phyloP scores from a whole-genome alignment of 1,140 invertebrate species.

The Nasonia giraulti region DNA sequence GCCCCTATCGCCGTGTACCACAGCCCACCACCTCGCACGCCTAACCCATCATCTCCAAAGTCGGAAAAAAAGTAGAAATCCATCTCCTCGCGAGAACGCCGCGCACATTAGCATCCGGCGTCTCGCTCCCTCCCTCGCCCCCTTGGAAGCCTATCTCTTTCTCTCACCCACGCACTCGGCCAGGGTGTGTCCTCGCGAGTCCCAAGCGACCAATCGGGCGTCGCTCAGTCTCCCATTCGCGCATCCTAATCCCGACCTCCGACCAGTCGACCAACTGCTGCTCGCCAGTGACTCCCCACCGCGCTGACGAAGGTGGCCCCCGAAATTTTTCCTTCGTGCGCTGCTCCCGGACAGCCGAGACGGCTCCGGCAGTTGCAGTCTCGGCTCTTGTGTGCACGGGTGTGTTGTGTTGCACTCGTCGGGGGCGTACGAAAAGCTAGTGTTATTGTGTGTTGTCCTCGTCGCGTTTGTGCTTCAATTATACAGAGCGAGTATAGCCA shows the following conservation, averaged over 20 bases:
- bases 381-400: not conserved
- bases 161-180: not conserved
- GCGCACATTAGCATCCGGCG: constrained; percentile 18
- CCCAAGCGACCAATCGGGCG: not conserved
- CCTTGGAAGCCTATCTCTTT: not conserved
- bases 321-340: not conserved
- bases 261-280: not conserved
- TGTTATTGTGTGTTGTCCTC: not conserved
- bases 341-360: not conserved
- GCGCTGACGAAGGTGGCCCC: not conserved
- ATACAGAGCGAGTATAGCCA: not conserved
- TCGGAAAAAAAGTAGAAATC: constrained; percentile 1
- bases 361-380: not conserved
- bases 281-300: not conserved
- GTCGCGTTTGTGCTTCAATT: not conserved
- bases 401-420: not conserved
- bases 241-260: not conserved
- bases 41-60: too few species aligned
- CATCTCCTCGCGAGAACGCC: not conserved
- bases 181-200: not conserved
- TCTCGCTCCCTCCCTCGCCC: not conserved
- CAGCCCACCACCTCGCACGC: too few species aligned
- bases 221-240: not conserved
- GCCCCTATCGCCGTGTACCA: too few species aligned
- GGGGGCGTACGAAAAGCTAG: not conserved